Evolutionary conservation across 2,797 vertebrate genomes (phyloP), one percentile per base, ranked within the genome.

Genomic region (Lates japonicus): DNA sequence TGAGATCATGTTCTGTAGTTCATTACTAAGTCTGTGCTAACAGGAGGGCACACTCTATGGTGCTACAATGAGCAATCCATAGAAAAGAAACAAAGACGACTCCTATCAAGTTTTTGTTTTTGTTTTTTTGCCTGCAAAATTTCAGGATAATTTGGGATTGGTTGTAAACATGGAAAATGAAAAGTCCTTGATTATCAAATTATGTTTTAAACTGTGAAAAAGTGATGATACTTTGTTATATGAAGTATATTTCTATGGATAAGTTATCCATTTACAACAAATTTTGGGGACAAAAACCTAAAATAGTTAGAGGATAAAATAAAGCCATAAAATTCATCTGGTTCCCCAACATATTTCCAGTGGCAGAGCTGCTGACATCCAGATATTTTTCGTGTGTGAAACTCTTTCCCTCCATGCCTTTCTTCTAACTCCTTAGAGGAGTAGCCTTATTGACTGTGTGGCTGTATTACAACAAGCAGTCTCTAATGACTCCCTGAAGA

Each of bases 401-500:
- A 91, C 83, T 87, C 84, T 80, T 75, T 81, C 78, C 81, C 62
- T 79, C 70, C 67, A 87, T 72, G 85, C 77, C 81, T 89, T 90
- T 90, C 76, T 89, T 87, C 76, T 46, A 16, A 16, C 83, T 91
- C 83, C 91, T 93, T 85, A 75, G 86, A 91, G 85, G 80, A 90
- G 87, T 74, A 88, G 90, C 91, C 90, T 90, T 92, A 95, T 94
- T 93, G 93, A 94, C 94, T 93, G 92, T 93, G 92, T 88, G 93
- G 92, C 92, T 95, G 90, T 94, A 94, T 93, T 93, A 92, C 93
- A 95, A 95, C 93, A 94, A 94, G 92, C 86, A 88, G 91, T 82
- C 89, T 90, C 90, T 95, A 95, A 95, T 94, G 93, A 93, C 89
- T 95, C 94, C 93, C 94, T 93, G 89, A 94, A 95, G 94, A 93